Evolutionary conservation across 1,140 invertebrate genomes (phyloP).

Genomic region (Sinella curviseta): DNA sequence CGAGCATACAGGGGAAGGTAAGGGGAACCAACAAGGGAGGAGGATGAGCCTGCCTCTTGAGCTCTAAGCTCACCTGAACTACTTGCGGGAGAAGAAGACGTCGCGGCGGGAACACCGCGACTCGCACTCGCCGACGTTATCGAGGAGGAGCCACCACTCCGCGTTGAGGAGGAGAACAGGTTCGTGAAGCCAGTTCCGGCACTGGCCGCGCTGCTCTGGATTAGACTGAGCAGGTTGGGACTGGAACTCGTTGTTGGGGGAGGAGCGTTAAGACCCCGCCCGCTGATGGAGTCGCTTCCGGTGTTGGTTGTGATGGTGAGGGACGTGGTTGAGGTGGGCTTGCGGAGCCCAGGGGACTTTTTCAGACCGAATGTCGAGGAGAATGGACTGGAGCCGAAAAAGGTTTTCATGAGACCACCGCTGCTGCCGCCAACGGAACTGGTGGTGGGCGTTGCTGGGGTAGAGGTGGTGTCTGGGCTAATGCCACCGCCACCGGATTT

Average conservation of each 20-base stretch:
- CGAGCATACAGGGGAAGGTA: neutral
- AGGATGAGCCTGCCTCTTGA: neutral
- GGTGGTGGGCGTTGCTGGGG: conserved; percentile 4
- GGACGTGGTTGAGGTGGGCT: conserved; percentile 16
- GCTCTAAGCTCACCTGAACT: conserved; percentile 15
- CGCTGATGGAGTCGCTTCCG: neutral
- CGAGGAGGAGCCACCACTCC: neutral
- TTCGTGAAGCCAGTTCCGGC: conserved; percentile 13
- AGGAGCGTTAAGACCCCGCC: neutral
- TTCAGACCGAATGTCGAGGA: conserved; percentile 14
- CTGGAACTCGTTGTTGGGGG: conserved; percentile 30
- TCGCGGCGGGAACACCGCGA: neutral
- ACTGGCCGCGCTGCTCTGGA: conserved; percentile 27
- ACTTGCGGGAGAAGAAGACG: neutral
- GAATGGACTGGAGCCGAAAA: conserved; percentile 26
- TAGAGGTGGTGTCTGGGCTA: conserved; percentile 2
- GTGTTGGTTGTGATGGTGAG: conserved; percentile 15
- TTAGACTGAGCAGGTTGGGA: conserved; percentile 38
- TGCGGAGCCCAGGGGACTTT: neutral
- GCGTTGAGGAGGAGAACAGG: neutral
- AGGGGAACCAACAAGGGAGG: neutral
- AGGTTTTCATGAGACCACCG: conserved; percentile 22
- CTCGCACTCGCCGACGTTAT: neutral
- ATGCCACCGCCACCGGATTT: neutral
- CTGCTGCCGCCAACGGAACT: conserved; percentile 7